Base-by-base conservation (phyloP, 2,888 invertebrate genomes). In the Thumatha senex region DNA sequence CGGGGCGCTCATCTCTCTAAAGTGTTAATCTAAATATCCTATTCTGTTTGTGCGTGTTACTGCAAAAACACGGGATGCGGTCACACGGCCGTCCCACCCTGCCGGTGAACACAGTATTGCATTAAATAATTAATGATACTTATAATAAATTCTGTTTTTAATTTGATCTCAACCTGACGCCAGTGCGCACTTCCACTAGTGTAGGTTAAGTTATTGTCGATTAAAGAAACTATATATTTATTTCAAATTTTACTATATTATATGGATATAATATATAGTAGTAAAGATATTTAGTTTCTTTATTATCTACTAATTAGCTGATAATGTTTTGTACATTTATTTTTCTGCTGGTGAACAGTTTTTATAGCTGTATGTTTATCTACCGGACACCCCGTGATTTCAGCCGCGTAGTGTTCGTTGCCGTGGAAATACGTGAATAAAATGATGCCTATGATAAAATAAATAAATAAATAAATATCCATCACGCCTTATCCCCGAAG, bases 111-210 rank as follows among this genome's bases (percentile, higher is more conserved):
- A 68, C 51, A 52, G 80, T 75, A 82, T 84, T 86, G 78, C 81
- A 74, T 82, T 88, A 75, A 86, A 89, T 89, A 83, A 86, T 88
- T 86, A 84, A 89, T 81, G 78, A 76, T 77, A 78, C 80, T 83
- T 84, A 86, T 90, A 83, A 89, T 83, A 83, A 83, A 90, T 89
- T 90, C 89, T 72, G 85, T 89, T 90, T 89, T 89, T 86, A 89
- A 89, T 89, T 86, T 84, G 76, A 82, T 82, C 76, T 75, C 71
- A 65, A 71, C 66, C 72, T 73, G 73, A 74, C 72, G 72, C 70
- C 73, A 74, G 74, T 78, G 72, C 70, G 74, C 62, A 46, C 48
- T 53, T 42, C 41, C 14, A 46, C 15, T 56, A 52, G 51, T 42
- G 40, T 46, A 45, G 51, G 18, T 54, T 48, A 33, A 56, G 54